These are phyloP conservation scores for Lepilemur ruficaudatus DNA, from an alignment of 2,797 vertebrate genomes.

Conservation along the genomic window DNA sequence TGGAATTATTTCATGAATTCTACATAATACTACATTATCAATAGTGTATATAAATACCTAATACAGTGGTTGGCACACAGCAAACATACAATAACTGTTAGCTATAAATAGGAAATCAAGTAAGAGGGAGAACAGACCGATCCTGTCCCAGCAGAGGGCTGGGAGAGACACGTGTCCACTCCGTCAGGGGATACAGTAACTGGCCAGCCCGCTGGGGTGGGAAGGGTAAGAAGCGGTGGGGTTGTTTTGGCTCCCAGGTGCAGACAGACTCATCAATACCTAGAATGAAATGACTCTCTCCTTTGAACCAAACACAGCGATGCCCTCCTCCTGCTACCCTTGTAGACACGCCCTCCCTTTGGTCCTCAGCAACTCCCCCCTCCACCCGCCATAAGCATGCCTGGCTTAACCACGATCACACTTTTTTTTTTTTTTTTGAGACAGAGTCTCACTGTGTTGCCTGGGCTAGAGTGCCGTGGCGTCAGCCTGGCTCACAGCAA, in stretches of 20 bases:
- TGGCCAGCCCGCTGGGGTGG: not conserved
- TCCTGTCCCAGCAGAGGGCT: not conserved
- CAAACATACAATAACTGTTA: not conserved
- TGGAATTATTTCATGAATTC: not conserved
- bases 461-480: no score
- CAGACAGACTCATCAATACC: not conserved
- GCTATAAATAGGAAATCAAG: not conserved
- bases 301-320: not conserved
- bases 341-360: rapidly evolving
- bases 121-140: not conserved
- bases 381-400: rapidly evolving
- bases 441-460: no score
- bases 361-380: not conserved
- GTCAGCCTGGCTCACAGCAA: no score
- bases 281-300: not conserved
- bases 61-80: not conserved
- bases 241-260: not conserved
- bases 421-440: no score
- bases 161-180: not conserved
- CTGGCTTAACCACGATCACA: rapidly evolving
- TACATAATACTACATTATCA: not conserved
- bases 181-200: rapidly evolving
- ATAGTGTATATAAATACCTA: not conserved
- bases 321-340: rapidly evolving
- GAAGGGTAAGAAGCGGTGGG: not conserved